Percentiles rank a stretch among this genome's conserved stretches.
These are phyloP conservation scores for Heterochromis multidens DNA, from an alignment of 2,113 vertebrate genomes.

Conservation along the genomic window DNA sequence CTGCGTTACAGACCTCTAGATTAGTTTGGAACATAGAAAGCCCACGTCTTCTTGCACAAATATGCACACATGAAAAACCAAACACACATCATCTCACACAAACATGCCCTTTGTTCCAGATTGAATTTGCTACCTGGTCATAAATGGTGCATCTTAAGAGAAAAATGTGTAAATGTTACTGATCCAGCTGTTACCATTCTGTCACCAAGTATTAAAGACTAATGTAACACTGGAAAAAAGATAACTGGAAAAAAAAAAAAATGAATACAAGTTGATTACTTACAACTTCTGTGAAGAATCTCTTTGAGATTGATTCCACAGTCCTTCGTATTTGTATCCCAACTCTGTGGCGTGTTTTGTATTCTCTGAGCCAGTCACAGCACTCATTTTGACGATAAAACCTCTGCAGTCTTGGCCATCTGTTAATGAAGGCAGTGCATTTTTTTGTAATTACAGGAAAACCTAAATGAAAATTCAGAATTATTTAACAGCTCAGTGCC, in stretches of 20 bases:
- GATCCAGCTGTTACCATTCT: neutral
- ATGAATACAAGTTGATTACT: constrained; percentile 49
- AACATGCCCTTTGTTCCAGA: neutral
- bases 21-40: constrained; percentile 47
- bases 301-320: constrained; percentile 91
- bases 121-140: neutral
- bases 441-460: neutral
- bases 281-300: constrained; percentile 95
- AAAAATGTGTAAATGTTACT: neutral
- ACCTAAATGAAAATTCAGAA: neutral
- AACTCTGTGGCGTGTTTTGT: constrained; percentile 86
- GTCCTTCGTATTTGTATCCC: constrained; percentile 88
- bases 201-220: neutral
- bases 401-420: constrained; percentile 93
- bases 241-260: accelerated
- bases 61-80: neutral
- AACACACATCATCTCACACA: neutral
- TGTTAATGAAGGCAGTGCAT: constrained; percentile 48
- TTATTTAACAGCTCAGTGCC: neutral
- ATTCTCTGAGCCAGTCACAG: constrained; percentile 91
- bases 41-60: neutral
- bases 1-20: constrained; percentile 64
- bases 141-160: neutral
- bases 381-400: constrained; percentile 87
- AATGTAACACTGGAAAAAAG: no score